These are phyloP conservation scores for Pteronura brasiliensis DNA, from an alignment of 2,113 vertebrate species.

Conservation along the genomic window DNA sequence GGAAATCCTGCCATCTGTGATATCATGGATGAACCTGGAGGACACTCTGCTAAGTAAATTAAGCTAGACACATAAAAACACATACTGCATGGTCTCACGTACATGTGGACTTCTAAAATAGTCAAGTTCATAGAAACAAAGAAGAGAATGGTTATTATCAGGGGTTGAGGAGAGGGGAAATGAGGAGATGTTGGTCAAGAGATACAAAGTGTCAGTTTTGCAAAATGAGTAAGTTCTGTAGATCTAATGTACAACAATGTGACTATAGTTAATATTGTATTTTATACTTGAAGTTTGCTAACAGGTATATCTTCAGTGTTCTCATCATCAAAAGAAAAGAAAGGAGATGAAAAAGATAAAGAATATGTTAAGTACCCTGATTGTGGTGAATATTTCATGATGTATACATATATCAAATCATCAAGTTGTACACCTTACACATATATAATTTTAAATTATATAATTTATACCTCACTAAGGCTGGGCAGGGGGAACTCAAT, in stretches of 20 bases:
- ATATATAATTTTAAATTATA: not conserved
- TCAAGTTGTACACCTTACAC: not conserved
- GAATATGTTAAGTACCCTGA: not conserved
- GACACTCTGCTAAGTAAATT: not conserved
- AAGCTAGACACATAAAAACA: not conserved
- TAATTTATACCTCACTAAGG: not conserved
- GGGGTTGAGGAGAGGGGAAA: not conserved
- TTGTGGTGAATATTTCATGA: not conserved
- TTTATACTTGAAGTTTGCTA: not conserved
- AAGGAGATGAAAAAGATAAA: not conserved
- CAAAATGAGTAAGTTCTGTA: not conserved
- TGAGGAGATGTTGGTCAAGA: not conserved
- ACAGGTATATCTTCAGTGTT: not conserved
- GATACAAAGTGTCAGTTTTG: not conserved
- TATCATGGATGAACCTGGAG: not conserved
- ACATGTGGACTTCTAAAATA: not conserved
- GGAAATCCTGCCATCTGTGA: not conserved
- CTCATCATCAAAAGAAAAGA: not conserved
- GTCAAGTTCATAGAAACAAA: not conserved
- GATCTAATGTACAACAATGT: not conserved
- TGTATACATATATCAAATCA: not conserved
- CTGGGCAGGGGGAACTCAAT: not conserved
- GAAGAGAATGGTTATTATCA: not conserved
- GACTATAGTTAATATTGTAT: not conserved
- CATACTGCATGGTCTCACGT: not conserved